Evolutionary conservation across 2,113 vertebrate genomes (phyloP).

Genomic region (Pygoscelis antarcticus): DNA sequence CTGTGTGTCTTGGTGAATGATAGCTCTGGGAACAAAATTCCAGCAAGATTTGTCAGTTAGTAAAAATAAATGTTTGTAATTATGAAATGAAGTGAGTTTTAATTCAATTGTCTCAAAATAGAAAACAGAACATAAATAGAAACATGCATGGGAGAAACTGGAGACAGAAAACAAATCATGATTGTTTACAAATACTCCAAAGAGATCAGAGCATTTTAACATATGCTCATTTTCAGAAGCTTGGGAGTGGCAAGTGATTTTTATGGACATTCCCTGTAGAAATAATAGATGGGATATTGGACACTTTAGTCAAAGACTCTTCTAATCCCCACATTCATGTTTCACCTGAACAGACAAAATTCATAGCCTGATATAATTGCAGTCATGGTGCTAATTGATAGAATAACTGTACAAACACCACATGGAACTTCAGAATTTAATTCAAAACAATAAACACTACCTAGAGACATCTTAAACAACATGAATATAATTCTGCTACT

Average conservation of each 20-base stretch:
- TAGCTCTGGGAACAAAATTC: constrained; percentile 39
- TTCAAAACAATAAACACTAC: background rate
- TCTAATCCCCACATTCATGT: background rate
- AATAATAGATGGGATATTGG: background rate
- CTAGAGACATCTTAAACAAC: background rate
- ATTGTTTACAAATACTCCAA: constrained; percentile 1
- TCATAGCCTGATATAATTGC: background rate
- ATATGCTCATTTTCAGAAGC: background rate
- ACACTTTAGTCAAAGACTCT: background rate
- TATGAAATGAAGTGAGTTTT: constrained; percentile 31
- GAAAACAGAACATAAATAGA: constrained; percentile 23
- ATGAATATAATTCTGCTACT: background rate
- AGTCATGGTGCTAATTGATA: background rate
- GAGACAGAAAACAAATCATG: constrained; percentile 9
- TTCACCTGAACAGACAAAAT: background rate
- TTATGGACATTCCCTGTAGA: background rate
- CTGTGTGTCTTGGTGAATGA: background rate
- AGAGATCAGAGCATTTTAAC: background rate
- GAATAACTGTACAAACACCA: background rate
- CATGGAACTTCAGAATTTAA: background rate
- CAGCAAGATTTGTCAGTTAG: constrained; percentile 29
- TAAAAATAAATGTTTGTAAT: constrained; percentile 43
- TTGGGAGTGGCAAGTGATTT: background rate
- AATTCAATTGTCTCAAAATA: constrained; percentile 35
- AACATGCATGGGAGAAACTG: background rate